Base-by-base conservation (phyloP, 2,797 vertebrate species). In the Pangasius larnaudii region DNA sequence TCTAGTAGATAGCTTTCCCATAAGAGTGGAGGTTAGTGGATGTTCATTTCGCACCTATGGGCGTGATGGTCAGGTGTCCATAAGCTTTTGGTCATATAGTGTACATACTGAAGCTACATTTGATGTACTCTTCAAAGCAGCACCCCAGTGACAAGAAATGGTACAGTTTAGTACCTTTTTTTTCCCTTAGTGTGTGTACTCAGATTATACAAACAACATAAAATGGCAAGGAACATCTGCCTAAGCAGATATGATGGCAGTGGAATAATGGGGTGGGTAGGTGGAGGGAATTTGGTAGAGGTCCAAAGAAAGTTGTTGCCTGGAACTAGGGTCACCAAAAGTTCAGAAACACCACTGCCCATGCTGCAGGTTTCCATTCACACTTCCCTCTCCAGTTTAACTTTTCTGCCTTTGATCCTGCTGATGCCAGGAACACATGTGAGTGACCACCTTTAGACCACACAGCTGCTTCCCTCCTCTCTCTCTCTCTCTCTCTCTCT, bases 401-500 rank as follows among this genome's bases (percentile, higher is more conserved):
- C 8, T 24, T 61, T 39, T 39, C 33, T 65, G 7, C 59, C 39
- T 49, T 83, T 59, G 78, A 80, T 39, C 78, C 14, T 49, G 33
- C 33, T 51, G 75, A 33, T 53, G 42, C 71, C 83, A 80, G 51
- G 63, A 56, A 79, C 83, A 80, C 77, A 86, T 42, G 56, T 78
- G 85, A 51, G n/a, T 24, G 7, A 49, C n/a, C 56, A 82, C 78
- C 88, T 75, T 88, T 85, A 51, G 63, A 53, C 65, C 58, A 65
- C 56, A 88, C 77, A 65, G 84, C 78, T 74, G 88, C 67, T 88
- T 88, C 84, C 84, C 24, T 49, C 5, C 6, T 49, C 53, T 58
- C 65, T 18, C 49, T n/a, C 74, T 63, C 85, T 13, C n/a, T 77
- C 85, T 61, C 69, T 36, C 83, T 33, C 36, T 39, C 5, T 46